Conservation (phyloP, 2,888 invertebrate genomes). For the Parthenolecanium corni region DNA sequence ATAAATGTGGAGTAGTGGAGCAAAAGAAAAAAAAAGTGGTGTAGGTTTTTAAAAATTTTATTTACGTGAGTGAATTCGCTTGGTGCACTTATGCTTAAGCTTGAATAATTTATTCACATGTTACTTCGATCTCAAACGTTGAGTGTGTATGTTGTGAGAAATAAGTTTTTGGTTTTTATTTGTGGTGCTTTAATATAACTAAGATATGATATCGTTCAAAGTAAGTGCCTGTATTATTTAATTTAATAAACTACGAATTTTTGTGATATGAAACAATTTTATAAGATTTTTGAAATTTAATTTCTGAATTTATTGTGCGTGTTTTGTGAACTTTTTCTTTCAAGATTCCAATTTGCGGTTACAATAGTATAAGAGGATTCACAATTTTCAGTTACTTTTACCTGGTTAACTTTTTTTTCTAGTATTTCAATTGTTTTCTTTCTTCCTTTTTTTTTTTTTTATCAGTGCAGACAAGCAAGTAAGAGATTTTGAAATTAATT, state of each 20-base stretch:
- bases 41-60: conserved; percentile 24
- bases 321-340: too few species aligned
- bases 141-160: not conserved
- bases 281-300: not conserved
- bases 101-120: conserved; percentile 27
- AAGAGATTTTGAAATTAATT: too few species aligned
- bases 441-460: not conserved
- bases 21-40: conserved; percentile 12
- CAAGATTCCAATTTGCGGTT: too few species aligned
- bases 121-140: conserved; percentile 22
- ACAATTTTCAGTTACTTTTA: too few species aligned
- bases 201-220: not conserved
- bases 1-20: conserved; percentile 23
- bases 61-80: conserved; percentile 19
- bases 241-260: not conserved
- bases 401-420: too few species aligned
- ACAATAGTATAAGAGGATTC: too few species aligned
- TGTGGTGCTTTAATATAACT: not conserved
- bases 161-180: not conserved
- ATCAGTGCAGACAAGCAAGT: not conserved
- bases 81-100: conserved; percentile 21
- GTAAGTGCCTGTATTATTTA: not conserved
- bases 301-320: too few species aligned
- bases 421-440: not conserved
- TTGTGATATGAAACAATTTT: not conserved